Conservation (phyloP, 2,888 invertebrate species). For the Apamea monoglypha region DNA sequence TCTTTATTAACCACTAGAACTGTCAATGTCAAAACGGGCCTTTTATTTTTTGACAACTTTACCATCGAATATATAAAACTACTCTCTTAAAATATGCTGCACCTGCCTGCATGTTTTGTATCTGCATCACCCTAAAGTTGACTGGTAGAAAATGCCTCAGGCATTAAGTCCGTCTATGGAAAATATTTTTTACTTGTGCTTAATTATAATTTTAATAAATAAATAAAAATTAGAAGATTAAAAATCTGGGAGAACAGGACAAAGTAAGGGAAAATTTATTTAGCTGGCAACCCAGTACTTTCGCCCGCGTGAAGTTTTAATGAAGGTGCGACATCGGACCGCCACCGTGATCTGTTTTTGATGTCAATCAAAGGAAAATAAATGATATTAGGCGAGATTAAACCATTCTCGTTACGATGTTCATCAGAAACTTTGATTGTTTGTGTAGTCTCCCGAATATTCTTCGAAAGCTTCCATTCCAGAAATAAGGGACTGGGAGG, state of each 20-base stretch:
- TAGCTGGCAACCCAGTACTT: conserved; percentile 26
- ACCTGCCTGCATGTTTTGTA: not conserved
- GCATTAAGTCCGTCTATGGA: not conserved
- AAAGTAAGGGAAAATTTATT: conserved; percentile 21
- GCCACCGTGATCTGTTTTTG: conserved; percentile 57
- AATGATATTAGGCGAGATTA: conserved; percentile 64
- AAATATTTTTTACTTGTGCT: no score
- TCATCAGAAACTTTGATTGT: conserved; percentile 59
- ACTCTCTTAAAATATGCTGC: not conserved
- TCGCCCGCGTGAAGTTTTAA: conserved; percentile 57
- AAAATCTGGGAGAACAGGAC: not conserved
- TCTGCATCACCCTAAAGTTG: not conserved
- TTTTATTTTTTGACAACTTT: no score
- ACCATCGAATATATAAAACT: not conserved
- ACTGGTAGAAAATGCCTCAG: not conserved
- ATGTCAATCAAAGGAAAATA: conserved; percentile 66
- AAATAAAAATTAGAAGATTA: not conserved
- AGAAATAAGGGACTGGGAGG: not conserved
- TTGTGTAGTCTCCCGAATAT: conserved; percentile 37
- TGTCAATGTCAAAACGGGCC: no score
- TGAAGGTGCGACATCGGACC: conserved; percentile 62
- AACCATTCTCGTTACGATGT: conserved; percentile 40
- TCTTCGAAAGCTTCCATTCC: conserved; percentile 10
- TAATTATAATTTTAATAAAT: no score
- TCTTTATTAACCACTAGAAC: no score